Evolutionary conservation across 2,888 invertebrate genomes (phyloP).

Genomic region (Muscina levida): DNA sequence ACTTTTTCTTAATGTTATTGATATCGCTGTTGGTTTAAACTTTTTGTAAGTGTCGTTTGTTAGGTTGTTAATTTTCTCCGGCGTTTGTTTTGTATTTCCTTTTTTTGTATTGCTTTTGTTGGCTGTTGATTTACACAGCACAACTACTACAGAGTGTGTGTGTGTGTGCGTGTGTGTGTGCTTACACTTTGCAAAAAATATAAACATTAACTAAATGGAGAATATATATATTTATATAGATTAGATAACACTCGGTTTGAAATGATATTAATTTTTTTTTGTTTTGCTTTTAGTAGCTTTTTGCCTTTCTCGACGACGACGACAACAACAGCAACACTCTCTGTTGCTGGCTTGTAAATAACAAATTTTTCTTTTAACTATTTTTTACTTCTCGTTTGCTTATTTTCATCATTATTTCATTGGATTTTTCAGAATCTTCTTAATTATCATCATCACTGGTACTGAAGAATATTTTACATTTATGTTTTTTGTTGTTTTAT

Average conservation of each 20-base stretch:
- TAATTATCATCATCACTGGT: neutral
- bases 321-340: no score
- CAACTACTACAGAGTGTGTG: no score
- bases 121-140: conserved; percentile 41
- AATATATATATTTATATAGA: conserved; percentile 52
- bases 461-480: conserved; percentile 3
- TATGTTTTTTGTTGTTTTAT: conserved; percentile 37
- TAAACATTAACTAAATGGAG: conserved; percentile 53
- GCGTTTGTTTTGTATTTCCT: conserved; percentile 24
- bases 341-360: conserved; percentile 36
- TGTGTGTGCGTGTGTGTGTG: neutral
- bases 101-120: conserved; percentile 39
- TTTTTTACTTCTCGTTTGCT: conserved; percentile 19
- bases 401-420: no score
- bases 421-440: neutral
- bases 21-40: neutral
- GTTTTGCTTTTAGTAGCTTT: conserved; percentile 38
- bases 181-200: conserved; percentile 13
- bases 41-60: conserved; percentile 32
- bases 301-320: conserved; percentile 36
- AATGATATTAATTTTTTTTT: conserved; percentile 30
- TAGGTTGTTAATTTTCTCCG: conserved; percentile 39
- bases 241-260: conserved; percentile 61
- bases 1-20: neutral
- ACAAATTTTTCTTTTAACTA: conserved; percentile 37